A percentile compares a stretch with the other conserved stretches of the same genome.
Evolutionary conservation across 2,888 invertebrate genomes (phyloP).

Genomic region (Torymus texanus): DNA sequence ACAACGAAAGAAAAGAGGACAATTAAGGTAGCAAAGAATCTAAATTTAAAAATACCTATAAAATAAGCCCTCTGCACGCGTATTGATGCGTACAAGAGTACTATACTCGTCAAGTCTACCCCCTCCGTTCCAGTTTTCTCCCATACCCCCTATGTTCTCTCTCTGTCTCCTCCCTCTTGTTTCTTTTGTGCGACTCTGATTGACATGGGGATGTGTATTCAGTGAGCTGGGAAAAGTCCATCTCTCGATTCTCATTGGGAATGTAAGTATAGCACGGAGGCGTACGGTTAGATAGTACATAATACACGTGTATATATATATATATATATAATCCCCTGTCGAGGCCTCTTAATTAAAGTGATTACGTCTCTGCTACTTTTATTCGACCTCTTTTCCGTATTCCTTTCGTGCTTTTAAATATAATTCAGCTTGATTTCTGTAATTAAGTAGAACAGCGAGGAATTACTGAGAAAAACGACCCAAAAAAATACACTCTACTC

Average conservation of each 20-base stretch:
- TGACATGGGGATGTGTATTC: conserved; percentile 37
- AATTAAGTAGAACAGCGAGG: conserved; percentile 23
- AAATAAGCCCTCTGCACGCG: too few relatives aligned
- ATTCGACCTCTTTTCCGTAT: conserved; percentile 9
- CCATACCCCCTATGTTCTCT: too few relatives aligned
- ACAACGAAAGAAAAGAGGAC: too few relatives aligned
- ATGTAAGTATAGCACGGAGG: conserved; percentile 27
- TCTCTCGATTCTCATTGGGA: conserved; percentile 41
- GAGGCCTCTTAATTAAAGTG: conserved; percentile 45
- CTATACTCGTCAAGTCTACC: too few relatives aligned
- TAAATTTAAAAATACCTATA: too few relatives aligned
- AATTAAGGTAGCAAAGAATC: too few relatives aligned
- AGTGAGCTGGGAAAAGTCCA: conserved; percentile 34
- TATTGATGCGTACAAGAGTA: too few relatives aligned
- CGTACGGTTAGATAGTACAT: background rate
- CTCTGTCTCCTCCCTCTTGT: background rate
- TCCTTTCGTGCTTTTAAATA: conserved; percentile 33
- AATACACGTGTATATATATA: background rate
- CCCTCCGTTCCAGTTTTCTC: too few relatives aligned
- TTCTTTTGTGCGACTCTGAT: conserved; percentile 38
- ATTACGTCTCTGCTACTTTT: conserved; percentile 22
- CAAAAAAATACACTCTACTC: background rate
- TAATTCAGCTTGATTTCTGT: conserved; percentile 48
- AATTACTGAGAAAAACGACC: conserved; percentile 22
- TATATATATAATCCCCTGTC: conserved; percentile 25